These are phyloP conservation scores for Dolichallabes microphthalmus DNA, from an alignment of 2,113 vertebrate genomes.

Conservation along the genomic window DNA sequence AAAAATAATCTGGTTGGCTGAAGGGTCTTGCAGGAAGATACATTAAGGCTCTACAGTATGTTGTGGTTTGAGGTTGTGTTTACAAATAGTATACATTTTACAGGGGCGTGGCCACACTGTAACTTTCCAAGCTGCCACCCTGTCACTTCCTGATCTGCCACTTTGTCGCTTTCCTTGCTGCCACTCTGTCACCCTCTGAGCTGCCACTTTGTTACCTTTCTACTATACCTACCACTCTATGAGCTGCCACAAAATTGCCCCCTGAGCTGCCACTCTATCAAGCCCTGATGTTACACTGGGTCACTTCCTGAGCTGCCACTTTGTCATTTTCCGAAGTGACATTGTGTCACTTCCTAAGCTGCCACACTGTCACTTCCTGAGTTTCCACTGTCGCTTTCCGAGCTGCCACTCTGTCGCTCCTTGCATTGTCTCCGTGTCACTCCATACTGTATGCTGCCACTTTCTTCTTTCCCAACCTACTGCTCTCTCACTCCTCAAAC, in stretches of 20 bases:
- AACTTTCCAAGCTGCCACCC: background rate
- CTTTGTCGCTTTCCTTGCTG: background rate
- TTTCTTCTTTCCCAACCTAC: background rate
- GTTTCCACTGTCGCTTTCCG: background rate
- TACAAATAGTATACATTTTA: no score
- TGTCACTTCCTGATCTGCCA: background rate
- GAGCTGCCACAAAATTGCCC: slow-evolving; percentile 21
- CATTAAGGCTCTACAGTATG: no score
- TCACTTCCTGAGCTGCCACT: background rate
- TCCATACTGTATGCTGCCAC: background rate
- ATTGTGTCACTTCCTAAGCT: background rate
- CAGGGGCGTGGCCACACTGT: background rate
- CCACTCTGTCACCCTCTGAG: background rate
- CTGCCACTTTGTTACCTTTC: background rate
- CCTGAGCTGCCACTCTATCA: background rate
- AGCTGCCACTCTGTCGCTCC: background rate
- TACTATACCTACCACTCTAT: no score
- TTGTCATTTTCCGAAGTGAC: background rate
- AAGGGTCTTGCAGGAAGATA: no score
- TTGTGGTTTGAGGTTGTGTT: no score
- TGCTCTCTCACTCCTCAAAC: background rate
- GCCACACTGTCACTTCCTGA: background rate
- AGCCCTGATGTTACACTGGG: no score
- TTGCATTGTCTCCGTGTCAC: background rate
- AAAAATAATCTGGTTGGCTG: no score